Conservation (phyloP, 2,113 vertebrate genomes). For the Hemichromis elongatus region DNA sequence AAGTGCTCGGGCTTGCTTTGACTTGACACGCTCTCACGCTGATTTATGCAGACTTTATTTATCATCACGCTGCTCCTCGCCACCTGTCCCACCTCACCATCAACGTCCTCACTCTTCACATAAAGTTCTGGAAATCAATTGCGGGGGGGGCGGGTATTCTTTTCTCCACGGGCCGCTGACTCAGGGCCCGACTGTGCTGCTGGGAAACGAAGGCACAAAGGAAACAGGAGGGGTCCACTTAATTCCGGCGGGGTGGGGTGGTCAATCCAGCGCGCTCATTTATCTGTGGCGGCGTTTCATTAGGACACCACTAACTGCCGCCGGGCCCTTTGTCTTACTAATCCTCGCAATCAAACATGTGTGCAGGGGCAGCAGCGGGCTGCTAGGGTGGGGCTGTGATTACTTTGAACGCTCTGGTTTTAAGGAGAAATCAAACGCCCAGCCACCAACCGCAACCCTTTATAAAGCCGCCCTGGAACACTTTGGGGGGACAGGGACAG, state of each 20-base stretch:
- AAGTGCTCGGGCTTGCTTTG: neutral
- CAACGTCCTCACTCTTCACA: neutral
- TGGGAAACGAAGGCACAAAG: constrained; percentile 66
- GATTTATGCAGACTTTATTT: neutral
- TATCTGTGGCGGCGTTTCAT: constrained; percentile 60
- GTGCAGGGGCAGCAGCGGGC: constrained; percentile 6
- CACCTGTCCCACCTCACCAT: neutral
- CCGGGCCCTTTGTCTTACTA: constrained; percentile 57
- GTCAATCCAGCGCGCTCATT: constrained; percentile 45
- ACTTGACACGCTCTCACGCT: neutral
- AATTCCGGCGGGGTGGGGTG: constrained; percentile 49
- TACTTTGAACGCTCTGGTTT: constrained; percentile 10
- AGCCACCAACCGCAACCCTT: constrained; percentile 42
- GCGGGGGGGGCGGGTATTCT: neutral
- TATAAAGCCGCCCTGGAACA: constrained; percentile 5
- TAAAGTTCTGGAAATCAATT: neutral
- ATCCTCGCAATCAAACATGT: constrained; percentile 57
- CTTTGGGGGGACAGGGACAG: neutral
- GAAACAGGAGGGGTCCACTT: constrained; percentile 71
- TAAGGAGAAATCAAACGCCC: constrained; percentile 39
- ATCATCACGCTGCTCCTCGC: neutral
- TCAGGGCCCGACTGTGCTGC: constrained; percentile 39
- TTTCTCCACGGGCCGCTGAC: constrained; percentile 5
- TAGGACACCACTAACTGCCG: constrained; percentile 47
- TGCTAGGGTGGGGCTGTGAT: neutral